Percentiles rank a stretch among this genome's conserved stretches.
Conservation (phyloP, 1,140 invertebrate species). For the Drosophila bifasciata region DNA sequence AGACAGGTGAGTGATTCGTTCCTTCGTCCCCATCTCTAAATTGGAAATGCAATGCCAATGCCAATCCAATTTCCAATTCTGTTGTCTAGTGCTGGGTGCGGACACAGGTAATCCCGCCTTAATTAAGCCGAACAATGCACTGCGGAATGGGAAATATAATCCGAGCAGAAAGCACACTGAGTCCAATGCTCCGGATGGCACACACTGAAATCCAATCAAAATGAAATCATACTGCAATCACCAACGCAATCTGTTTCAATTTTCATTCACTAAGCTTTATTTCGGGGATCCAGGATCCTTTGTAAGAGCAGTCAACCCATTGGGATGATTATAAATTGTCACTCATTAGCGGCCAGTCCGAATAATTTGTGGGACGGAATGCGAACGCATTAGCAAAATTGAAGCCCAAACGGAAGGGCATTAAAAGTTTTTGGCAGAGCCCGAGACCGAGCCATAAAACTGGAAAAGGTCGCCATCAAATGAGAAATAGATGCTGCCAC, state of each 20-base stretch:
- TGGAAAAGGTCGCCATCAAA: slow-evolving; percentile 65
- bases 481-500: slow-evolving; percentile 65
- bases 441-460: slow-evolving; percentile 43
- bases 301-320: background rate
- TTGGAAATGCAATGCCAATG: slow-evolving; percentile 34
- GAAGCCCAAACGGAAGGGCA: slow-evolving; percentile 59
- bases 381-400: slow-evolving; percentile 71
- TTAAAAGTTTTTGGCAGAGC: slow-evolving; percentile 64
- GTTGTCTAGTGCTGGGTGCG: slow-evolving; percentile 34
- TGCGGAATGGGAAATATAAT: slow-evolving; percentile 10
- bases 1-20: slow-evolving; percentile 87
- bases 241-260: too few species aligned
- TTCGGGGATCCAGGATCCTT: too few species aligned
- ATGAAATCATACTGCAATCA: too few species aligned
- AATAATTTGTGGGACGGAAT: slow-evolving; percentile 30
- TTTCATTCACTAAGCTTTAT: too few species aligned
- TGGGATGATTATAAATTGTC: slow-evolving; percentile 42
- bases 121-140: slow-evolving; percentile 57
- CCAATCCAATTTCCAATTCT: slow-evolving; percentile 24
- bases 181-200: background rate
- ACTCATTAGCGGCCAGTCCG: slow-evolving; percentile 59
- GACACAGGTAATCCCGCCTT: slow-evolving; percentile 41
- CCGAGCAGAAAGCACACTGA: slow-evolving; percentile 19
- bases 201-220: background rate
- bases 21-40: background rate